phyloP scores from a whole-genome alignment of 2,888 invertebrate species.

The Pachydiplax longipennis region DNA sequence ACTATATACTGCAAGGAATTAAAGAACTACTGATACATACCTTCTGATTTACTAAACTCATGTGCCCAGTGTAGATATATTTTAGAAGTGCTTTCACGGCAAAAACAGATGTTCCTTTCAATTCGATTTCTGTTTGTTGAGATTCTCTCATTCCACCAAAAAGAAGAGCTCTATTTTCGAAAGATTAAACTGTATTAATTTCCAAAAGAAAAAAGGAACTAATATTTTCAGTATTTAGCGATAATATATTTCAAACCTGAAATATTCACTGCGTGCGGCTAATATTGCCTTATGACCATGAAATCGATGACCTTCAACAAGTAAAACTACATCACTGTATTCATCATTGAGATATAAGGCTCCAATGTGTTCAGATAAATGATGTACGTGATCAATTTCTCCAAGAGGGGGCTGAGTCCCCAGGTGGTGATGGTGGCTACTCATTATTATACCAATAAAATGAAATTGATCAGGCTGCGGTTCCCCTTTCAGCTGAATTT shows the following conservation, averaged over 20 bases:
- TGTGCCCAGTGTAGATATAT: conserved; percentile 92
- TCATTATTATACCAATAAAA: conserved; percentile 47
- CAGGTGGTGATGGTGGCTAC: conserved; percentile 55
- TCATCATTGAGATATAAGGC: conserved; percentile 85
- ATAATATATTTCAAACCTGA: conserved; percentile 69
- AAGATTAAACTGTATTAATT: background rate
- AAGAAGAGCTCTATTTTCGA: conserved; percentile 63
- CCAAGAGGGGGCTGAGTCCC: conserved; percentile 60
- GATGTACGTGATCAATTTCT: conserved; percentile 72
- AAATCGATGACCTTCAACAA: conserved; percentile 79
- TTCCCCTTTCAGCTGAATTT: background rate
- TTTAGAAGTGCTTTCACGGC: conserved; percentile 90
- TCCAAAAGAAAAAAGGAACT: background rate
- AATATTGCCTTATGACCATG: conserved; percentile 84
- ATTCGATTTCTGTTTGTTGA: conserved; percentile 80
- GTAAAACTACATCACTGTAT: conserved; percentile 88
- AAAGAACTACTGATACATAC: conserved; percentile 55
- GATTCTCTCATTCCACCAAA: conserved; percentile 70
- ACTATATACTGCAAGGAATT: background rate
- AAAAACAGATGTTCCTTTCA: conserved; percentile 82
- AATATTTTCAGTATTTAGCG: background rate
- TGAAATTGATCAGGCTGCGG: background rate
- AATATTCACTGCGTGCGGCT: conserved; percentile 95
- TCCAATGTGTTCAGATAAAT: conserved; percentile 86
- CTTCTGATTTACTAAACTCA: conserved; percentile 68